These are phyloP conservation scores for Alces alces DNA, from an alignment of 2,113 vertebrate genomes.

Conservation along the genomic window DNA sequence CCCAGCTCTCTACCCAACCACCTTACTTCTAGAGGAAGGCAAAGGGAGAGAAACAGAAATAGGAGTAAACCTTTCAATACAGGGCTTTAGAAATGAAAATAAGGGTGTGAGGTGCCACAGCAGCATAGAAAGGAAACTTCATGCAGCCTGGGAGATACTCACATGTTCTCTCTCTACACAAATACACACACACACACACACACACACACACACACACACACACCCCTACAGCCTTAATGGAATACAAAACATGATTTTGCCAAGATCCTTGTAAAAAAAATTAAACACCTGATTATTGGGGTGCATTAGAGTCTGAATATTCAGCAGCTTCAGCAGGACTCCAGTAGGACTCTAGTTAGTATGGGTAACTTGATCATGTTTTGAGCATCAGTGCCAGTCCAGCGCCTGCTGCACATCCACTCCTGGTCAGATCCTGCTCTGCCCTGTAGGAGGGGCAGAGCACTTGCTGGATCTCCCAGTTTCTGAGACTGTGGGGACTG, in stretches of 20 bases:
- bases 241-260: background rate
- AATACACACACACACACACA: too few species aligned
- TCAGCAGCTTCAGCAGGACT: background rate
- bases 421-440: too few species aligned
- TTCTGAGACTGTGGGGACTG: background rate
- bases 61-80: background rate
- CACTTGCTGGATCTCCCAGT: rapidly evolving
- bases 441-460: rapidly evolving
- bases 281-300: background rate
- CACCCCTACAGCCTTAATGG: background rate
- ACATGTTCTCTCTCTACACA: background rate
- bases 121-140: background rate
- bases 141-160: background rate
- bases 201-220: background rate
- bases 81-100: background rate
- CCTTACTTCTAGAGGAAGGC: background rate
- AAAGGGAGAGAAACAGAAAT: background rate
- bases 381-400: background rate
- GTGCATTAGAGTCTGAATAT: background rate
- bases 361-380: background rate
- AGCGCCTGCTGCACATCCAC: rapidly evolving
- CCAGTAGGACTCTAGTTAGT: background rate
- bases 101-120: too few species aligned
- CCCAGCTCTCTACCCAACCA: background rate
- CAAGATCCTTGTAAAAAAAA: background rate